Evolutionary conservation across 1,140 invertebrate genomes (phyloP), one percentile per base, ranked within the genome.

Genomic region (Caerostris darwini): DNA sequence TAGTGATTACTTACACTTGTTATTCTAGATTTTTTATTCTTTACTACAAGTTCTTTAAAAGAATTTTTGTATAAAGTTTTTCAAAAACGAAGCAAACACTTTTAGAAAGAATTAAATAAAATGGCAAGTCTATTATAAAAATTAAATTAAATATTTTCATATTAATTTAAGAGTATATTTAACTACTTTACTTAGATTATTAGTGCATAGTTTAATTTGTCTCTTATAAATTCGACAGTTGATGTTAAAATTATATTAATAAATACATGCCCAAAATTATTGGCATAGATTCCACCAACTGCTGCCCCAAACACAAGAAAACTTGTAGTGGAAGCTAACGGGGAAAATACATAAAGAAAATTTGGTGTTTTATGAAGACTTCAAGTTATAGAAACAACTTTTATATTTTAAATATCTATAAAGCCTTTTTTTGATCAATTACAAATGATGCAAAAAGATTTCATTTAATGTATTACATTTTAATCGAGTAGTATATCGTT

Each of bases 271-370:
- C 96, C 96, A 56, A 96, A 19, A 96, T 95, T n/a, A 96, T 95
- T 12, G 96, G 96, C 87, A 96, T 96, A 8, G 96, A 96, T 96
- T 95, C 96, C 96, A 19, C 96, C 96, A 12, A 96, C 94, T 1
- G 96, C 96, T 57, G 96, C 96, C 81, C 96, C 95, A 58, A 96
- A 96, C 7, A 96, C 96, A 56, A 96, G 94, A 59, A 95, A 95
- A 67, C 96, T 96, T 6, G 96, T 96, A 56, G 96, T 96, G 19
- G 95, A 95, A 87, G 96, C 96, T 96, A 95, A 95, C 95, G 94
- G 92, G 56, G 92, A 92, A 67, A 91, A 34, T 34, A 34, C 34
- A 34, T 34, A 34, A 34, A 34, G 34, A 34, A n/a, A n/a, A n/a
- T n/a, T n/a, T n/a, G n/a, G n/a, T n/a, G n/a, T n/a, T n/a, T 34